Evolutionary conservation across 2,888 invertebrate species (phyloP).

Genomic region (Ennomos fuscantarius): DNA sequence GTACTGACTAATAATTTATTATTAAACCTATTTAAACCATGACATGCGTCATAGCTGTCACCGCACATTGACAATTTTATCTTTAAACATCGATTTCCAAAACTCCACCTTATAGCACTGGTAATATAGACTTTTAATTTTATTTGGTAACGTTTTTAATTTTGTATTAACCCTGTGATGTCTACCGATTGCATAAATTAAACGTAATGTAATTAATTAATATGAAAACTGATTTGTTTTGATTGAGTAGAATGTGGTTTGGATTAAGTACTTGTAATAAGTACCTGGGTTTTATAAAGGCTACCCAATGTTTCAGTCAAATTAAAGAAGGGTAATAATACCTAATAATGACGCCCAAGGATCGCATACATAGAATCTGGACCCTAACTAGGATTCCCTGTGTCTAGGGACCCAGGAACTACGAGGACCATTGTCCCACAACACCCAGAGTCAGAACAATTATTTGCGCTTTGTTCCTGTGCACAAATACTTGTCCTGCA

Average conservation of each 20-base stretch:
- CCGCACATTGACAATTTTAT: conserved; percentile 28
- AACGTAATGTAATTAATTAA: conserved; percentile 50
- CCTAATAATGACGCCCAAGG: no score
- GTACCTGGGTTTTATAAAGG: no score
- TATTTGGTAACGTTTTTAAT: not conserved
- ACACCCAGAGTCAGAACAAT: no score
- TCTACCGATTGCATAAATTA: conserved; percentile 43
- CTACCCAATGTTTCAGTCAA: no score
- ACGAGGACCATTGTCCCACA: no score
- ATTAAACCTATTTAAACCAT: conserved; percentile 63
- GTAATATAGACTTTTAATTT: not conserved
- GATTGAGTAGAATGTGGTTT: conserved; percentile 35
- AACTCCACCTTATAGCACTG: not conserved
- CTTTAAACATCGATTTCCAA: not conserved
- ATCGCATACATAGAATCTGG: no score
- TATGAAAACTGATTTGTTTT: conserved; percentile 45
- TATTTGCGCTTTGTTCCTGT: no score
- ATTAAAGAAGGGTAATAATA: no score
- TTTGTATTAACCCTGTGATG: conserved; percentile 38
- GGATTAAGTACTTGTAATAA: no score
- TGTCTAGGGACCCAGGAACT: no score
- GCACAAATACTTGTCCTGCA: no score
- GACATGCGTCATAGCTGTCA: conserved; percentile 75
- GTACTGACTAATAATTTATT: conserved; percentile 66
- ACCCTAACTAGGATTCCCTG: no score